Evolutionary conservation across 2,888 invertebrate genomes (phyloP), one percentile per base, ranked within the genome.

Genomic region (Steinernema hermaphroditum): DNA sequence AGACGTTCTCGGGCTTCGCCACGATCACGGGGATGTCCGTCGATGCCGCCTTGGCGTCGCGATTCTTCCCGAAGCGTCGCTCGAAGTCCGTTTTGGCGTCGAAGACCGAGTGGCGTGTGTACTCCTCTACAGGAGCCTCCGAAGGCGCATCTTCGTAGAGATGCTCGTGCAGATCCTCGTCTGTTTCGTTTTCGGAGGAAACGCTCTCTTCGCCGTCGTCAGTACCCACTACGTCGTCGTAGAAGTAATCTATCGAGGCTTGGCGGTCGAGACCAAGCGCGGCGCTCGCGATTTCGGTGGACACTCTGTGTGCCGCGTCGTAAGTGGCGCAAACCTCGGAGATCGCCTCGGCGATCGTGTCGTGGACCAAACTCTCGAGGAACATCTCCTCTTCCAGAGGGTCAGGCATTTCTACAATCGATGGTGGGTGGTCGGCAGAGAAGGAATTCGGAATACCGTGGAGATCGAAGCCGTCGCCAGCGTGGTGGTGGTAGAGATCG

Each of bases 21-120:
- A 62, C 62, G 16, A 62, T 62, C 2, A 62, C 62, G 32, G 62
- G 62, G 4, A 62, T 34, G 14, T 62, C 62, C 34, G 32, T 12
- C 4, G 34, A 29, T 32, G 62, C 37, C 12, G 37, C 12, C 37
- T 12, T 37, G 37, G 37, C 12, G 8, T 19, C 62, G 9, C 34
- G 6, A 27, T 32, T 32, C 29, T 16, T 62, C 19, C 29, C 29
- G 34, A 62, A 62, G 29, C 62, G 27, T n/a, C 27, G 6, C 19
- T 62, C 62, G n/a, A 62, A 62, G 16, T 62, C 62, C 1, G 62
- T 32, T 32, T 62, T 62, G 8, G 62, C 62, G 32, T 62, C 62
- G 62, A 32, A 62, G 12, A 62, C 6, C 14, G 29, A 8, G 62
- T 32, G 62, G 14, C 1, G 14, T 16, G 14, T 12, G 46, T 46